Evolutionary conservation across 2,113 vertebrate species (phyloP).

Genomic region (Corvus cornix): DNA sequence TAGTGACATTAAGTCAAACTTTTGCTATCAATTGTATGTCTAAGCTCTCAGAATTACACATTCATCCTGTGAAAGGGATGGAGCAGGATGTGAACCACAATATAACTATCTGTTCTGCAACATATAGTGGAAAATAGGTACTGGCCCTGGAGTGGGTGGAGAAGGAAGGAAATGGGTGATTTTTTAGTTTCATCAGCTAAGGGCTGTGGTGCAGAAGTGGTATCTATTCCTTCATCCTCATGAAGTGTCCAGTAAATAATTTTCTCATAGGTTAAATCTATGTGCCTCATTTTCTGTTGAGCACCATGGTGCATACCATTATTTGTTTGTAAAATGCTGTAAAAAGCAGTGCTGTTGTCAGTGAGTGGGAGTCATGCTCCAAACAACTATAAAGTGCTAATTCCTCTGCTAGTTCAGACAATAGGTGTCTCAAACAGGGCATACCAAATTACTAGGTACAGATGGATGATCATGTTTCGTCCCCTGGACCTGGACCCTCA

Average conservation of each 20-base stretch:
- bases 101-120: neutral
- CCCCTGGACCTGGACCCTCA: neutral
- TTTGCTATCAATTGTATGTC: neutral
- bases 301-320: rapidly evolving
- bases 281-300: neutral
- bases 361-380: neutral
- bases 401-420: neutral
- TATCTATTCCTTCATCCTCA: neutral
- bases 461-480: neutral
- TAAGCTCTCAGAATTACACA: neutral
- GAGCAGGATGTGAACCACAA: neutral
- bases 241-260: neutral
- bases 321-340: neutral
- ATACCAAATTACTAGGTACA: neutral
- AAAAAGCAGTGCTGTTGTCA: neutral
- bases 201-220: neutral
- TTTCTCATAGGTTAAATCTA: neutral
- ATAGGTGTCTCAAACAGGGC: neutral
- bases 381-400: neutral
- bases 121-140: neutral
- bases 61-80: neutral
- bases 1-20: neutral
- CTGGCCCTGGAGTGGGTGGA: neutral
- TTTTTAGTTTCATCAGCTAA: neutral
- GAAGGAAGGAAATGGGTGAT: neutral